These are phyloP conservation scores for Phrynocephalus guinanensis DNA, from an alignment of 2,797 vertebrate genomes.

Conservation along the genomic window DNA sequence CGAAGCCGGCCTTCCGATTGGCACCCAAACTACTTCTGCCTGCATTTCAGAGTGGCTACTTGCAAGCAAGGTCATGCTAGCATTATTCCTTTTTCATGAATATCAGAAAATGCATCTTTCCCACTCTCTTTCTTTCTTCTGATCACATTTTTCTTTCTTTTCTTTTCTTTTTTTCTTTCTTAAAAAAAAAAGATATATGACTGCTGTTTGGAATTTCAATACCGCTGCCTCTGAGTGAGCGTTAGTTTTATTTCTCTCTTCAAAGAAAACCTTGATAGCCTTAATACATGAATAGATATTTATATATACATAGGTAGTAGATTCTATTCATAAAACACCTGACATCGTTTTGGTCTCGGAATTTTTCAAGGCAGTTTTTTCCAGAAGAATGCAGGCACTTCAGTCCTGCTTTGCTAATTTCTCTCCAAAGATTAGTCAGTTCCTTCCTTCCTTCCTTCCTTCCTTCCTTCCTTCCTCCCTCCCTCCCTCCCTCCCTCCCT, in stretches of 20 bases:
- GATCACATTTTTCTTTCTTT: conserved; percentile 9
- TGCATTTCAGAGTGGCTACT: conserved; percentile 38
- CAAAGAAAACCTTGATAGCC: conserved; percentile 53
- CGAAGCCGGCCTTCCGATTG: conserved; percentile 2
- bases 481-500: neutral
- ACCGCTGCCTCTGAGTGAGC: conserved; percentile 40
- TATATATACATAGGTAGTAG: neutral
- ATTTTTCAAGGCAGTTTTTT: neutral
- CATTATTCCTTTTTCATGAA: conserved; percentile 40
- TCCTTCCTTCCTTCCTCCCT: neutral
- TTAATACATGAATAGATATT: conserved; percentile 49
- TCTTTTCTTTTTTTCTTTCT: neutral
- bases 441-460: neutral
- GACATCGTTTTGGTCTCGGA: neutral
- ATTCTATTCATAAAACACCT: conserved; percentile 30
- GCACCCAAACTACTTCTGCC: neutral
- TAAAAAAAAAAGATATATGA: neutral
- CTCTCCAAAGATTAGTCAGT: neutral
- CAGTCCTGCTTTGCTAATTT: neutral
- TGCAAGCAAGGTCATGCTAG: neutral
- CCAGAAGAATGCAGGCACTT: neutral
- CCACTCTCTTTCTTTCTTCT: conserved; percentile 26
- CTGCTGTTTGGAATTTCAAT: conserved; percentile 47
- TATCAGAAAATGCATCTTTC: conserved; percentile 47
- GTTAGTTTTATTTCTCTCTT: conserved; percentile 50